These are phyloP conservation scores for Euwallacea fornicatus DNA, from an alignment of 1,140 invertebrate species.

Conservation along the genomic window DNA sequence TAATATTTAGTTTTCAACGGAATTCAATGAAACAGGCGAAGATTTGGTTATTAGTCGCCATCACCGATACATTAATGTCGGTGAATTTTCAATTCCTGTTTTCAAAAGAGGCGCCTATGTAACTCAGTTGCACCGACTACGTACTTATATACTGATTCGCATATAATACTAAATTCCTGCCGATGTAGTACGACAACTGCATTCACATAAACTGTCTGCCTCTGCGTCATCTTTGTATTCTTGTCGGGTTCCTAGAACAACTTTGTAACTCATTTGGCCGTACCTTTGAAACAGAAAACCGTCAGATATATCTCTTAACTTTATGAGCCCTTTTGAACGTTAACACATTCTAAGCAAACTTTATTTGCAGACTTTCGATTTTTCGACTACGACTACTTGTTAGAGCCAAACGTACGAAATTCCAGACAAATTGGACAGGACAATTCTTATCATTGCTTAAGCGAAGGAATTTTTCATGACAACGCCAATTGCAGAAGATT, in stretches of 20 bases:
- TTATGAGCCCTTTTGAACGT: constrained; percentile 19
- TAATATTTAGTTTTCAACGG: no score
- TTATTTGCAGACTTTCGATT: constrained; percentile 31
- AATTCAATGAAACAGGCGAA: no score
- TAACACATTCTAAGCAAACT: background rate
- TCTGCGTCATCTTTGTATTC: constrained; percentile 24
- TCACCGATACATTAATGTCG: no score
- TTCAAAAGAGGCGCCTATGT: background rate
- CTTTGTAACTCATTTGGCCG: constrained; percentile 26
- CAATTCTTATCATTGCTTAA: constrained; percentile 31
- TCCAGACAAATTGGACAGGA: constrained; percentile 32
- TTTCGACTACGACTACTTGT: constrained; percentile 28
- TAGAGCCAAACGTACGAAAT: constrained; percentile 24
- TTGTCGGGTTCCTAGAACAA: constrained; percentile 29
- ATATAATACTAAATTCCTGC: constrained; percentile 15
- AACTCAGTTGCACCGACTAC: constrained; percentile 4
- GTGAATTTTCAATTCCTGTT: no score
- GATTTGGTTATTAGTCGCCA: no score
- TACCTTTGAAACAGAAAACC: constrained; percentile 2
- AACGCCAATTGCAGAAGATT: constrained; percentile 46
- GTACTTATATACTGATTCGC: background rate
- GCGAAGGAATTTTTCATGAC: constrained; percentile 49
- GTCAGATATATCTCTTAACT: constrained; percentile 15
- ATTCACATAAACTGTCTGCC: constrained; percentile 34
- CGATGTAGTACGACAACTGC: constrained; percentile 20